Percentiles rank a stretch among this genome's conserved stretches.
Evolutionary conservation across 1,140 invertebrate genomes (phyloP).

Genomic region (Cyclina sinensis): DNA sequence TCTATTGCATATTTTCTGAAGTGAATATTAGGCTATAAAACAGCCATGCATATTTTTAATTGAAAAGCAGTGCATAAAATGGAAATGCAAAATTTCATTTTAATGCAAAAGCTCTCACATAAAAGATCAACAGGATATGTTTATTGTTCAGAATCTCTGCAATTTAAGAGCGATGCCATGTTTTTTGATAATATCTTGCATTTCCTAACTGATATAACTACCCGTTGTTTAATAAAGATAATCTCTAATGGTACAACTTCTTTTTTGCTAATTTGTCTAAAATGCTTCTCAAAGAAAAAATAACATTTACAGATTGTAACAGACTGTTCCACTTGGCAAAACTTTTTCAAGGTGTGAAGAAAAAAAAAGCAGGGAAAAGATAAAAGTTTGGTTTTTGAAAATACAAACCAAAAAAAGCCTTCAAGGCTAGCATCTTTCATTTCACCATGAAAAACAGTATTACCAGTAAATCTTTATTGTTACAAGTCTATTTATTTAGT

Average conservation of each 20-base stretch:
- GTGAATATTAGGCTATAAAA: not conserved
- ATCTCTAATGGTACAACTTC: not conserved
- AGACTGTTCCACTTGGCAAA: too few relatives aligned
- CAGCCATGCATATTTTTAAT: not conserved
- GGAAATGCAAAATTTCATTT: constrained; percentile 22
- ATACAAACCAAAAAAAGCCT: too few relatives aligned
- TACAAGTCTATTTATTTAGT: too few relatives aligned
- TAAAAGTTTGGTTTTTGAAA: too few relatives aligned
- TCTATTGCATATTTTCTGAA: not conserved
- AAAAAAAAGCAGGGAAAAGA: too few relatives aligned
- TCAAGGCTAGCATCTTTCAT: too few relatives aligned
- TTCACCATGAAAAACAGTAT: too few relatives aligned
- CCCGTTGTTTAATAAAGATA: constrained; percentile 1
- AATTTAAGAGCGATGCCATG: constrained; percentile 6
- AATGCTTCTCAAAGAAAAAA: not conserved
- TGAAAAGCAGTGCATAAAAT: not conserved
- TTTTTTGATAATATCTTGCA: not conserved
- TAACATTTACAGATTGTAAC: too few relatives aligned
- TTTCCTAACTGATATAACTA: not conserved
- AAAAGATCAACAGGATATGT: constrained; percentile 4
- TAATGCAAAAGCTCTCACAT: not conserved
- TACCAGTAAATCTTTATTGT: too few relatives aligned
- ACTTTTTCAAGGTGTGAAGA: too few relatives aligned
- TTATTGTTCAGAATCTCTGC: not conserved
- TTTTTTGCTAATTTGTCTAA: not conserved